Evolutionary conservation across 2,113 vertebrate species (phyloP).

Genomic region (Hypomesus transpacificus): DNA sequence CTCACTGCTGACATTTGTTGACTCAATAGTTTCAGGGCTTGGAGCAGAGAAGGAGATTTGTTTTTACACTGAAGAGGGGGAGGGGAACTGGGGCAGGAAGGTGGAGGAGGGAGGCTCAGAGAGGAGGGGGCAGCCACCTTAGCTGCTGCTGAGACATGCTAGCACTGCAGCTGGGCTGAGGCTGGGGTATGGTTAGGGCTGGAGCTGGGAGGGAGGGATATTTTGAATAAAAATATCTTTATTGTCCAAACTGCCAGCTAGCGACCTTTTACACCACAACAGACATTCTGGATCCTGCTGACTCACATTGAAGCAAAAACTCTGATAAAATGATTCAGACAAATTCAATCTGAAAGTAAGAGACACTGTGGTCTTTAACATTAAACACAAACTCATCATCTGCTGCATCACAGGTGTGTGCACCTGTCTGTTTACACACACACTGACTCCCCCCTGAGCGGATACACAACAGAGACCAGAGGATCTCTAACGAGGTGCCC

Average conservation of each 20-base stretch:
- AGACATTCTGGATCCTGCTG: no score
- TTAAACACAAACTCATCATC: background rate
- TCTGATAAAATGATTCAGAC: no score
- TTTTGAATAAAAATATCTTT: no score
- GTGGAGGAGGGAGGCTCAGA: conserved; percentile 44
- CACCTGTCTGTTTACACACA: background rate
- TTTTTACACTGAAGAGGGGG: conserved; percentile 69
- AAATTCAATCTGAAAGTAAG: no score
- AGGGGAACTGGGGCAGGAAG: conserved; percentile 48
- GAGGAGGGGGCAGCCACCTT: conserved; percentile 48
- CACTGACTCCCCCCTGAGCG: conserved; percentile 39
- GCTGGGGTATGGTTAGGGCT: background rate
- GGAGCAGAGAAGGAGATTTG: conserved; percentile 74
- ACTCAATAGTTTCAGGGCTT: conserved; percentile 71
- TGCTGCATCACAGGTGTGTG: conserved; percentile 4
- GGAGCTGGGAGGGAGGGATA: no score
- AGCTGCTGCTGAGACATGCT: conserved; percentile 38
- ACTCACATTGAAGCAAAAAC: no score
- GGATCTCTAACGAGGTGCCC: conserved; percentile 56
- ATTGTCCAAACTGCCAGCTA: no score
- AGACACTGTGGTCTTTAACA: no score
- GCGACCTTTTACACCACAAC: no score
- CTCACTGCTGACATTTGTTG: conserved; percentile 71
- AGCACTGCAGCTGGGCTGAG: background rate
- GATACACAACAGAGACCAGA: conserved; percentile 58